Percentiles rank a stretch among this genome's conserved stretches.
phyloP scores from a whole-genome alignment of 1,140 invertebrate species.

The Argopecten irradians region DNA sequence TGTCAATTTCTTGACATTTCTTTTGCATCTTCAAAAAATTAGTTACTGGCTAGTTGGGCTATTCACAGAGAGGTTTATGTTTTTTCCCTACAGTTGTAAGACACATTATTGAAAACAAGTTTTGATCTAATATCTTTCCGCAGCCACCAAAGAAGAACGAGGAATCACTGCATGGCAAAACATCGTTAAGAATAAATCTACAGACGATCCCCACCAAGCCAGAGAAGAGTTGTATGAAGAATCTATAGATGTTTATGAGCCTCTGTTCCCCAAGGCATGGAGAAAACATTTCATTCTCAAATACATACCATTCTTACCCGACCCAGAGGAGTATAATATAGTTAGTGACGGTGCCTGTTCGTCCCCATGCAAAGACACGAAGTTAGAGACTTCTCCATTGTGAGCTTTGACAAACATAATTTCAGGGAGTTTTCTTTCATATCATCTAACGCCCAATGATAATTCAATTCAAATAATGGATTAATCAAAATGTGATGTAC shows the following conservation, averaged over 20 bases:
- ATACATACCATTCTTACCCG: conserved; percentile 51
- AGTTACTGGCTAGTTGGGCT: too few species aligned
- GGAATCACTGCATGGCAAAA: conserved; percentile 44
- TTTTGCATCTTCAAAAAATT: too few species aligned
- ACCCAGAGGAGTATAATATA: conserved; percentile 29
- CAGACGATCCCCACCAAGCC: background rate
- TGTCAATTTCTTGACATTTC: too few species aligned
- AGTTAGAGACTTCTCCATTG: background rate
- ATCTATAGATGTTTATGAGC: conserved; percentile 44
- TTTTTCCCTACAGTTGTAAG: too few species aligned
- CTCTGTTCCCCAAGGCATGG: conserved; percentile 39
- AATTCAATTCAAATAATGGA: background rate
- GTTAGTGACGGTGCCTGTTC: conserved; percentile 1
- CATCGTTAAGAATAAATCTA: background rate
- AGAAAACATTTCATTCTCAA: conserved; percentile 38
- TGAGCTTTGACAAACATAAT: background rate
- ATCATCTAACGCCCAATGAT: background rate
- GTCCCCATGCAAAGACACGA: background rate
- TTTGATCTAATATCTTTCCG: background rate
- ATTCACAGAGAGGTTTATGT: too few species aligned
- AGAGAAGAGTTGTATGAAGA: conserved; percentile 17
- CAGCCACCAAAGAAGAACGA: conserved; percentile 51
- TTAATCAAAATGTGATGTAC: background rate
- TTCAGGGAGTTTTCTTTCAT: background rate
- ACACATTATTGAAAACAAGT: too few species aligned